A percentile compares a stretch with the other conserved stretches of the same genome.
Evolutionary conservation across 2,113 vertebrate species (phyloP).

Genomic region (Xiphophorus hellerii): DNA sequence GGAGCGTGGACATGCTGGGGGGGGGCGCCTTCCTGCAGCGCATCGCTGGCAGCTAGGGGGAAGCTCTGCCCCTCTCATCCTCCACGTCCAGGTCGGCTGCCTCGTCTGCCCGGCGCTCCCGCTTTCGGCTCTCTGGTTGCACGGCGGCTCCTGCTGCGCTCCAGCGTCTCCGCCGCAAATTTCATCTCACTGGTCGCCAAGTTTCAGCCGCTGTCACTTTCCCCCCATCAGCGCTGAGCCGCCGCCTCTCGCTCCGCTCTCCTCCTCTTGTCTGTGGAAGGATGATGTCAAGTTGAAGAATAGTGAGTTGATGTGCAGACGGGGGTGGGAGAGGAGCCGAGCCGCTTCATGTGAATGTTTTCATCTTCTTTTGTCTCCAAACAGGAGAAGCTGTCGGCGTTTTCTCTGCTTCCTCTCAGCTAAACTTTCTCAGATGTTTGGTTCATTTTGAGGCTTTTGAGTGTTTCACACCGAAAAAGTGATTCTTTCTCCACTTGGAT

Average conservation of each 20-base stretch:
- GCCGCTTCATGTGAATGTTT: constrained; percentile 56
- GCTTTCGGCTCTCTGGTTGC: constrained; percentile 67
- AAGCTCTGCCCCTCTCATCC: constrained; percentile 77
- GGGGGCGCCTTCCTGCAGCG: constrained; percentile 79
- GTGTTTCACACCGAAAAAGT: constrained; percentile 29
- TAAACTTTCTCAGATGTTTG: constrained; percentile 60
- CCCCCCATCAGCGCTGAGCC: constrained; percentile 76
- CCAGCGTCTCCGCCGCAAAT: constrained; percentile 80
- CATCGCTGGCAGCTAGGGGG: constrained; percentile 75
- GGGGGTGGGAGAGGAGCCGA: constrained; percentile 53
- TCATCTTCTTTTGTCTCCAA: constrained; percentile 45
- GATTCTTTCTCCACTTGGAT: constrained; percentile 33
- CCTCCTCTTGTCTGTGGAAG: constrained; percentile 53
- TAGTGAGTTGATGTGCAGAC: constrained; percentile 63
- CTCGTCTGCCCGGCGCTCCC: constrained; percentile 78
- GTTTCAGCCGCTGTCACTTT: constrained; percentile 81
- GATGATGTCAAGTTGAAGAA: constrained; percentile 72
- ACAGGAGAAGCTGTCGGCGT: constrained; percentile 20
- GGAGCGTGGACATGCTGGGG: constrained; percentile 87
- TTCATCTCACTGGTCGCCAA: constrained; percentile 84
- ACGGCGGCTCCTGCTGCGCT: constrained; percentile 78
- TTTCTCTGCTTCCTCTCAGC: constrained; percentile 25
- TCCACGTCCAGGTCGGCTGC: constrained; percentile 79
- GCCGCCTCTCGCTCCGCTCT: constrained; percentile 45
- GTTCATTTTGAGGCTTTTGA: constrained; percentile 24